Evolutionary conservation across 30 jellyfish, hydroid and myxozoan genomes (phyloP).

Genomic region (Aurelia coerulea): DNA sequence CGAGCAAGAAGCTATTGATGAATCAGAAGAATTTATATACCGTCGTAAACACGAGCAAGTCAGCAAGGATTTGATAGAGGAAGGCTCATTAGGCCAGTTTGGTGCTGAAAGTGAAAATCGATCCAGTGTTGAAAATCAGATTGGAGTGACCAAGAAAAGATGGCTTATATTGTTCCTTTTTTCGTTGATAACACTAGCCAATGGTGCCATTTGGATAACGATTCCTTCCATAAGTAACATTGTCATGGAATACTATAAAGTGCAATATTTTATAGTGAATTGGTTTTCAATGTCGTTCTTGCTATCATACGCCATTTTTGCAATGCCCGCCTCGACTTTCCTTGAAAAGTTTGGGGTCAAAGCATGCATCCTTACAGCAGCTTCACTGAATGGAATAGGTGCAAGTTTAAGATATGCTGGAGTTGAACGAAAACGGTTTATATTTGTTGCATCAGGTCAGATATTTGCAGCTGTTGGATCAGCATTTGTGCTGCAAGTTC

Average conservation of each 20-base stretch:
- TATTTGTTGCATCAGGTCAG: conserved; percentile 76
- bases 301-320: conserved; percentile 65
- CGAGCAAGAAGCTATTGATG: too few relatives aligned
- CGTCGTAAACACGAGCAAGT: too few relatives aligned
- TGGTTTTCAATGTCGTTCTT: conserved; percentile 82
- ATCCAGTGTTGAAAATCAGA: not conserved
- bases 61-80: too few relatives aligned
- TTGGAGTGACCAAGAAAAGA: conserved; percentile 56
- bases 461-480: conserved; percentile 81
- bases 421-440: conserved; percentile 41
- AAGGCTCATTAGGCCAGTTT: too few relatives aligned
- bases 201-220: conserved; percentile 82
- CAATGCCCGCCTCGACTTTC: conserved; percentile 84
- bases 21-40: too few relatives aligned
- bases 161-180: conserved; percentile 74
- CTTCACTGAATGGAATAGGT: conserved; percentile 67
- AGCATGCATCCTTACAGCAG: conserved; percentile 60
- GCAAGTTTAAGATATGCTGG: conserved; percentile 78
- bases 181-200: conserved; percentile 69
- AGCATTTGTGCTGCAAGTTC: conserved; percentile 79
- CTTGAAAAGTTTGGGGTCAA: conserved; percentile 73
- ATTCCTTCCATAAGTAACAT: conserved; percentile 70
- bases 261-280: conserved; percentile 46
- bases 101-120: too few relatives aligned
- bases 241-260: conserved; percentile 57